Base-by-base conservation (phyloP, 2,113 vertebrate species). In the Psilopsiagon aurifrons region DNA sequence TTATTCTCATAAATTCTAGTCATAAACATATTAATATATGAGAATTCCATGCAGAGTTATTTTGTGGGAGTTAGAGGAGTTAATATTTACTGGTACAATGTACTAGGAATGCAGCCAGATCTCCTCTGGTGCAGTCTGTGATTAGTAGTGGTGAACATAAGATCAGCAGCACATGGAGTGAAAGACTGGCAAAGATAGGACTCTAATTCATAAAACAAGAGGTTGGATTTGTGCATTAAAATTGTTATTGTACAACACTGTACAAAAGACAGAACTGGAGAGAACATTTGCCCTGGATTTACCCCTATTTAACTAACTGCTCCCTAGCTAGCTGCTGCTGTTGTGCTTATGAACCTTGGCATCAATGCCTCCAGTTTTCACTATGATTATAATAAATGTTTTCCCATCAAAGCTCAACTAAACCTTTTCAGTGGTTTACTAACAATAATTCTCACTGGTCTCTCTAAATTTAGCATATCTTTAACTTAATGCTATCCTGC, bases 41-140 rank as follows among this genome's bases (percentile, higher is more conserved):
- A 93, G 73, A 63, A 93, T 69, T 84, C 86, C 20, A 51, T 86
- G 71, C 16, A 63, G 71, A 80, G 73, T 59, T 83, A 46, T 77
- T 94, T 52, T 70, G 55, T 94, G 51, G 66, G 69, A 89, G 55
- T 85, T 64, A 64, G 87, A 93, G 54, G 55, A 93, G 37, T 92
- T 90, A 91, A 52, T 96, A 94, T 90, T 93, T 92, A 69, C 79
- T 88, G 57, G 13, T 81, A 73, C 66, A 68, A 79, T 70, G 85
- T 83, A 35, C 69, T 92, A 90, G 83, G 90, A 92, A 71, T 57
- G 86, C 55, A 86, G 93, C 82, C 88, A 88, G 90, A 46, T 27
- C 39, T 54, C 25, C 27, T 88, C 54, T 74, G 67, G 47, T 73
- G 51, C 85, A 91, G 90, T 23, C 76, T 95, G 88, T 14, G 43